phyloP scores from a whole-genome alignment of 2,113 vertebrate species.

The Lophotis ruficrista region DNA sequence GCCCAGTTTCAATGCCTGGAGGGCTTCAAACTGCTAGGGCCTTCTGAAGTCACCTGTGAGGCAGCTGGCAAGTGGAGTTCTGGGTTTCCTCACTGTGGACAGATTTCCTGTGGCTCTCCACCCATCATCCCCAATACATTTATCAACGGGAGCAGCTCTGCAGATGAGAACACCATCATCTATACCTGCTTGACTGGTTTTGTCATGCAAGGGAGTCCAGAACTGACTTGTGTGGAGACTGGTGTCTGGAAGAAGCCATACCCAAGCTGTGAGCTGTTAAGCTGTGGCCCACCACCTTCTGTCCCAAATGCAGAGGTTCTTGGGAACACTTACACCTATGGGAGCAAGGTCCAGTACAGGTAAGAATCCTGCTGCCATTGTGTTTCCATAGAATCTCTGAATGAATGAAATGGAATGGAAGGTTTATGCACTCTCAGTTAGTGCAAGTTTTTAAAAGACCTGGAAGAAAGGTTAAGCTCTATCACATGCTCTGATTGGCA shows the following conservation, averaged over 20 bases:
- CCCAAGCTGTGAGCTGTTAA: constrained; percentile 85
- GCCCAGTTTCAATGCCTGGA: constrained; percentile 83
- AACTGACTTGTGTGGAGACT: constrained; percentile 83
- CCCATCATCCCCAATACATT: constrained; percentile 84
- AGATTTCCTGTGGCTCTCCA: constrained; percentile 80
- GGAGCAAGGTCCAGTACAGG: constrained; percentile 89
- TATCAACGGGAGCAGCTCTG: constrained; percentile 78
- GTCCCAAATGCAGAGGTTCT: constrained; percentile 78
- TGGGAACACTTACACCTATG: constrained; percentile 82
- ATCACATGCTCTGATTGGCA: background rate
- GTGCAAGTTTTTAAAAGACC: background rate
- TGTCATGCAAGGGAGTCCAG: constrained; percentile 76
- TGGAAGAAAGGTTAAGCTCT: background rate
- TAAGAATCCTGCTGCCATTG: constrained; percentile 66
- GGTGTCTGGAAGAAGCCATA: constrained; percentile 87
- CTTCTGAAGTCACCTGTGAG: constrained; percentile 84
- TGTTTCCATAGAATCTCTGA: background rate
- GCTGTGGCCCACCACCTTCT: constrained; percentile 86
- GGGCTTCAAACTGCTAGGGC: constrained; percentile 87
- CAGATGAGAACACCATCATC: constrained; percentile 80
- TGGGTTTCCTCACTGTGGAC: constrained; percentile 84
- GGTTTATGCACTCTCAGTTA: background rate
- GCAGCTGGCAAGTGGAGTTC: constrained; percentile 87
- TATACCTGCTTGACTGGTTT: constrained; percentile 90
- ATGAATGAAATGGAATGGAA: background rate